phyloP scores from a whole-genome alignment of 2,113 vertebrate species.

The Aldabrachelys gigantea region DNA sequence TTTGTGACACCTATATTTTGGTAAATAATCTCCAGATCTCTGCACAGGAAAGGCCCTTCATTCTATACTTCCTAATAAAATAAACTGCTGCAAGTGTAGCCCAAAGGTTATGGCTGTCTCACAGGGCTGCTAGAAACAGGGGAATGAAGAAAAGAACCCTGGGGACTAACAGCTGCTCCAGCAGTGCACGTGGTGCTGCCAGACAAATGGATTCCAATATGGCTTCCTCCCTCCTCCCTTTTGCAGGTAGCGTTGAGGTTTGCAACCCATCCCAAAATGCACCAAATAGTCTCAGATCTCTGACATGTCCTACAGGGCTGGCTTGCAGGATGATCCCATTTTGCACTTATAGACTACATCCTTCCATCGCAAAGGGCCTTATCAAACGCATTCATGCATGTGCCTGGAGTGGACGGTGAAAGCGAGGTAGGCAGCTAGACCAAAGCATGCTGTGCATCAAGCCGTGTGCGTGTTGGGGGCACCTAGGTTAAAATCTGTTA shows the following conservation, averaged over 20 bases:
- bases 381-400: neutral
- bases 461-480: neutral
- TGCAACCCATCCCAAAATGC: neutral
- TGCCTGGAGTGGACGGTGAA: neutral
- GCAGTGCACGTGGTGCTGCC: accelerated
- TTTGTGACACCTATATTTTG: conserved; percentile 40
- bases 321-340: neutral
- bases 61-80: conserved; percentile 4
- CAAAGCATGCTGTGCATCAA: neutral
- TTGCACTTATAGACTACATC: neutral
- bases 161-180: neutral
- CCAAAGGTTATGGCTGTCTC: accelerated
- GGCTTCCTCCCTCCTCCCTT: neutral
- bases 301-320: neutral
- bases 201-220: neutral
- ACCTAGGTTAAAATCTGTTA: neutral
- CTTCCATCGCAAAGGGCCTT: neutral
- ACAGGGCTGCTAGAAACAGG: accelerated
- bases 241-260: neutral
- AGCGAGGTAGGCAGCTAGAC: neutral
- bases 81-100: neutral
- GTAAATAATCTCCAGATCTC: conserved; percentile 51
- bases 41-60: conserved; percentile 42
- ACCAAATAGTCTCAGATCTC: neutral
- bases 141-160: neutral